phyloP scores from a whole-genome alignment of 2,888 invertebrate species.

The Rhopalosiphum nymphaeae region DNA sequence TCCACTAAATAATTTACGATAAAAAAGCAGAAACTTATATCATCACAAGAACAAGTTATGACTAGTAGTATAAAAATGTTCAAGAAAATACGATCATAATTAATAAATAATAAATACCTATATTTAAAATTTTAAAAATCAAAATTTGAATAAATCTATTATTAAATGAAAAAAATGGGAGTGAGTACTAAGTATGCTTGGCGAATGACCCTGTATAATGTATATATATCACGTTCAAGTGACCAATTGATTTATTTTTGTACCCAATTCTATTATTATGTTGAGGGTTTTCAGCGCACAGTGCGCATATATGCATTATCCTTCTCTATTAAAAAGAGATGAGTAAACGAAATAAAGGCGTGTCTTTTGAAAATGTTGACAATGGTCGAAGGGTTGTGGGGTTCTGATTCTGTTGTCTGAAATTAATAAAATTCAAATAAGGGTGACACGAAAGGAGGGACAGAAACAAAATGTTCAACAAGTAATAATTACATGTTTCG shows the following conservation, averaged over 20 bases:
- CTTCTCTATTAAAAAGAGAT: not conserved
- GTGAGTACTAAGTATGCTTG: too few relatives aligned
- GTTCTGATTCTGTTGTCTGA: constrained; percentile 38
- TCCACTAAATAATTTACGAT: too few relatives aligned
- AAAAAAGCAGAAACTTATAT: too few relatives aligned
- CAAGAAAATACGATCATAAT: too few relatives aligned
- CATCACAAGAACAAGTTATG: too few relatives aligned
- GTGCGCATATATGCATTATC: not conserved
- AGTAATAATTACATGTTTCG: constrained; percentile 55
- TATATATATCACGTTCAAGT: constrained; percentile 13
- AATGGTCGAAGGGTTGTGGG: constrained; percentile 31
- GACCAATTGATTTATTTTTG: constrained; percentile 17
- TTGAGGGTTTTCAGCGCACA: constrained; percentile 10
- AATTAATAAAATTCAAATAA: constrained; percentile 51
- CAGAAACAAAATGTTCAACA: constrained; percentile 51
- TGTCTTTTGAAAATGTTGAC: constrained; percentile 48
- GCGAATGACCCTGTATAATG: not conserved
- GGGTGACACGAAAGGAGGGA: constrained; percentile 18
- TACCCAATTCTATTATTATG: constrained; percentile 1
- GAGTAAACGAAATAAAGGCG: constrained; percentile 31
- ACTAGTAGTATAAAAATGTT: too few relatives aligned
- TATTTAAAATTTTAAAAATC: too few relatives aligned
- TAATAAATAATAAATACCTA: too few relatives aligned
- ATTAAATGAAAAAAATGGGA: too few relatives aligned
- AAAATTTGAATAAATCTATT: too few relatives aligned